A percentile compares a stretch with the other conserved stretches of the same genome.
phyloP scores from a whole-genome alignment of 2,888 invertebrate species.

The Dasysyrphus albostriatus region DNA sequence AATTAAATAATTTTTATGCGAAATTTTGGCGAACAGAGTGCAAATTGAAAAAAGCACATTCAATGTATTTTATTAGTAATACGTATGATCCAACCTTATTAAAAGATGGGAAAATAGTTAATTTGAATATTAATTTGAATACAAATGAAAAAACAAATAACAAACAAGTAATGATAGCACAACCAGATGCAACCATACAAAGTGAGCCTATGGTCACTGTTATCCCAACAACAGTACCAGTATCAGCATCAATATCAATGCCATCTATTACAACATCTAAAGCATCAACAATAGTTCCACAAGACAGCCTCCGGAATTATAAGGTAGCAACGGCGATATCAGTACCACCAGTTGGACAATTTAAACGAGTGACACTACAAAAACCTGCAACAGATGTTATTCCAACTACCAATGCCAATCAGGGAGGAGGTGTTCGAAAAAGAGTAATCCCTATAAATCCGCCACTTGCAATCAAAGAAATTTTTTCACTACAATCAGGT shows the following conservation, averaged over 20 bases:
- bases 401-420: not conserved
- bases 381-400: not conserved
- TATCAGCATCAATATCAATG: not conserved
- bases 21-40: slow-evolving; percentile 24
- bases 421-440: not conserved
- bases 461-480: slow-evolving; percentile 18
- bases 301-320: not conserved
- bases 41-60: slow-evolving; percentile 27
- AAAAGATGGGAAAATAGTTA: not conserved
- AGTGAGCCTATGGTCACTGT: not conserved
- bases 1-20: slow-evolving; percentile 65
- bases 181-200: not conserved
- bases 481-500: slow-evolving; percentile 9
- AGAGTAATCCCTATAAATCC: not conserved
- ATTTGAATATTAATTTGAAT: not conserved
- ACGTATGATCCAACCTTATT: not conserved
- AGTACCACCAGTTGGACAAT: not conserved
- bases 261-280: not conserved
- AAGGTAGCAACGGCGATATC: not conserved
- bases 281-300: not conserved
- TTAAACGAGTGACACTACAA: not conserved
- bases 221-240: not conserved
- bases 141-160: not conserved
- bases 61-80: slow-evolving; percentile 28
- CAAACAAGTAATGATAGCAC: not conserved